A percentile compares a stretch with the other conserved stretches of the same genome.
Conservation (phyloP, 2,888 invertebrate genomes). For the Parthenolecanium corni region DNA sequence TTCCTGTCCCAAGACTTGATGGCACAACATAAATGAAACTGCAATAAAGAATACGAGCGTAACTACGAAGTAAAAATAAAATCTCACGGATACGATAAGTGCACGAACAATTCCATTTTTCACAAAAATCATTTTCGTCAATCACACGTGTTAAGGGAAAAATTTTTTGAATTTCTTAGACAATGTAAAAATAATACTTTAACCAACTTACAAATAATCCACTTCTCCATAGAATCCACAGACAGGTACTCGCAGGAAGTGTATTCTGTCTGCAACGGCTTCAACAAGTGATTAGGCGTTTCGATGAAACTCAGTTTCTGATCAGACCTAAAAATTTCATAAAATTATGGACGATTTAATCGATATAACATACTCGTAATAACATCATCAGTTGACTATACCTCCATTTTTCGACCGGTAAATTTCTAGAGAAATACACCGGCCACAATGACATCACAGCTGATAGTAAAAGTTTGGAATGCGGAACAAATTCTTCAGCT, state of each 20-base stretch:
- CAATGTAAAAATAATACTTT: background rate
- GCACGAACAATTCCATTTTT: background rate
- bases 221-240: conserved; percentile 86
- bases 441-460: conserved; percentile 79
- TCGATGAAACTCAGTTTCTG: conserved; percentile 87
- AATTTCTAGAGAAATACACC: conserved; percentile 78
- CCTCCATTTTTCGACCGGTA: conserved; percentile 88
- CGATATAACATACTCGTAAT: background rate
- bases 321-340: conserved; percentile 50
- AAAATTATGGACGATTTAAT: background rate
- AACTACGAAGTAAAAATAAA: background rate
- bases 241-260: conserved; percentile 97
- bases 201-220: conserved; percentile 65
- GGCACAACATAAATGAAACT: conserved; percentile 83
- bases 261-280: conserved; percentile 86
- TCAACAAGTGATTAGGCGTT: conserved; percentile 85
- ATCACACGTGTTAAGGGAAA: background rate
- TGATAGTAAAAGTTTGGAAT: conserved; percentile 71
- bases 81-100: no score
- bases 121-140: no score
- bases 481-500: conserved; percentile 92
- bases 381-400: conserved; percentile 30
- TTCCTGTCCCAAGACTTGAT: conserved; percentile 66
- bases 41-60: conserved; percentile 28
- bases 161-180: background rate